These are phyloP conservation scores for Pelagia noctiluca DNA, from an alignment of 30 jellyfish, hydroid and myxozoan genomes.

Conservation along the genomic window DNA sequence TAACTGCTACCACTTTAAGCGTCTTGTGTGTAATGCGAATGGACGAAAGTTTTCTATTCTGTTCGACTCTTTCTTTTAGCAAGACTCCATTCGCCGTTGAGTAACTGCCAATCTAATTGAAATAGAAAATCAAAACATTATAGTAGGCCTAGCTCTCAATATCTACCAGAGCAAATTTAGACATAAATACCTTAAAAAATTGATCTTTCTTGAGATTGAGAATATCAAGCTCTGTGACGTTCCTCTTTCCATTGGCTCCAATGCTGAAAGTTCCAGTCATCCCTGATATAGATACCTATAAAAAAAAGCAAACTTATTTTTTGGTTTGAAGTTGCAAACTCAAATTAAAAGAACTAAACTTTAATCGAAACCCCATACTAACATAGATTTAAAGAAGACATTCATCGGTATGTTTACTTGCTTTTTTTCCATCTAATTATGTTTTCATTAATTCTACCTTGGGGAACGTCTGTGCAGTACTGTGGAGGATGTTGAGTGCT, in stretches of 20 bases:
- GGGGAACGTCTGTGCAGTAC: too few species aligned
- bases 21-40: conserved; percentile 52
- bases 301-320: background rate
- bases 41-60: conserved; percentile 33
- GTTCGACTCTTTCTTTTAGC: conserved; percentile 6
- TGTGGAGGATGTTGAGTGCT: too few species aligned
- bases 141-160: background rate
- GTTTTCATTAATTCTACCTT: too few species aligned
- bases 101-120: conserved; percentile 40
- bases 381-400: too few species aligned
- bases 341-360: conserved; percentile 12
- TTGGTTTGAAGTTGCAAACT: background rate
- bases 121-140: background rate
- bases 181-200: background rate
- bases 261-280: conserved; percentile 40
- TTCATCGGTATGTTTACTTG: too few species aligned
- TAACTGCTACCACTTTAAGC: conserved; percentile 55
- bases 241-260: conserved; percentile 20
- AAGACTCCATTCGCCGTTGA: conserved; percentile 26
- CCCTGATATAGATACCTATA: conserved; percentile 31
- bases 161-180: conserved; percentile 12
- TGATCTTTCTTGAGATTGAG: conserved; percentile 37
- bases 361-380: conserved; percentile 29
- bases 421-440: too few species aligned
- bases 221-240: conserved; percentile 34